These are phyloP conservation scores for Teleopsis dalmanni DNA, from an alignment of 1,140 invertebrate species.

Conservation along the genomic window DNA sequence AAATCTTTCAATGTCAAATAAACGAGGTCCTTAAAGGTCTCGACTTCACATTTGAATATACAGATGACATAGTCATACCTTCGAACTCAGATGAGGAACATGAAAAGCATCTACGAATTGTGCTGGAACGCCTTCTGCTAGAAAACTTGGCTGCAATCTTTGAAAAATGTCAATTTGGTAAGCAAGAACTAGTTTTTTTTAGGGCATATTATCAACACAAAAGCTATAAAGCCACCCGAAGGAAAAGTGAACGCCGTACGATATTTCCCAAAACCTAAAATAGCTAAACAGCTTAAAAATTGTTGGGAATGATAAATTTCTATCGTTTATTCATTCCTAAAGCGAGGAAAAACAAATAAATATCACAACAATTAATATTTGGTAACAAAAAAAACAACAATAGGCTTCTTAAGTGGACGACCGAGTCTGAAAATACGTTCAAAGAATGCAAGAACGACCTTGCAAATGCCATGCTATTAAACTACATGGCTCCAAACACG, in stretches of 20 bases:
- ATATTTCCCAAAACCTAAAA: background rate
- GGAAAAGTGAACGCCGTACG: background rate
- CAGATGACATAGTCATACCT: background rate
- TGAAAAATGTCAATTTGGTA: background rate
- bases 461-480: background rate
- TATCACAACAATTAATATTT: background rate
- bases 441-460: background rate
- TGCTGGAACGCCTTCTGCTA: background rate
- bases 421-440: background rate
- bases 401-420: slow-evolving; percentile 18
- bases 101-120: background rate
- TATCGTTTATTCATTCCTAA: background rate
- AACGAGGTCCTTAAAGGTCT: background rate
- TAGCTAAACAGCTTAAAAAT: background rate
- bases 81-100: background rate
- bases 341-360: background rate
- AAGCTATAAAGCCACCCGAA: background rate
- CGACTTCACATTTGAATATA: background rate
- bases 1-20: background rate
- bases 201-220: background rate
- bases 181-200: background rate
- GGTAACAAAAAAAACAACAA: slow-evolving; percentile 2
- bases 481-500: background rate
- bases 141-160: background rate
- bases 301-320: background rate